Conservation (phyloP, 2,888 invertebrate species). For the Hymenopus coronatus region DNA sequence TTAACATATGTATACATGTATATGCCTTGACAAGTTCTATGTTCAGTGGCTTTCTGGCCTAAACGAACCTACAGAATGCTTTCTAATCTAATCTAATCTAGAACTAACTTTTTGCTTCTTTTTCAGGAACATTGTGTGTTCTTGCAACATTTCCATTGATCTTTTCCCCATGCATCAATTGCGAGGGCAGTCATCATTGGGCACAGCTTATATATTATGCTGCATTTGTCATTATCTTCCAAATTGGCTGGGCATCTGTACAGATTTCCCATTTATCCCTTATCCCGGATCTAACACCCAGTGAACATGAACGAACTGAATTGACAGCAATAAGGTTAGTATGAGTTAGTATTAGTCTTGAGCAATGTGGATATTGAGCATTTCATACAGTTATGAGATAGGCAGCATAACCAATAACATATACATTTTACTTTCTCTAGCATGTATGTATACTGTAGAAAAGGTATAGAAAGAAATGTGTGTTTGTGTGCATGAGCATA, state of each 20-base stretch:
- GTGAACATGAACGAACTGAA: slow-evolving; percentile 70
- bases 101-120: slow-evolving; percentile 12
- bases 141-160: slow-evolving; percentile 81
- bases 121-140: slow-evolving; percentile 72
- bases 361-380: no score
- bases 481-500: no score
- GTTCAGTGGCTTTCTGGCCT: no score
- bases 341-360: neutral
- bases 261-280: slow-evolving; percentile 89
- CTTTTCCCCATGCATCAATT: slow-evolving; percentile 73
- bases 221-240: slow-evolving; percentile 77
- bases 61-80: no score
- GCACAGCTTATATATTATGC: slow-evolving; percentile 73
- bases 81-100: neutral
- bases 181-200: slow-evolving; percentile 60
- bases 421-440: no score
- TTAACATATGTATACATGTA: no score
- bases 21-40: no score
- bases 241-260: slow-evolving; percentile 90
- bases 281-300: slow-evolving; percentile 76
- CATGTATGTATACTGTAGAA: no score
- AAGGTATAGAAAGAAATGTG: no score
- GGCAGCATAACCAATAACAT: no score
- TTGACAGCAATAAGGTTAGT: slow-evolving; percentile 72
- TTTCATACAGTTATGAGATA: no score